Conservation (phyloP, 1,140 invertebrate species). For the Geopemphigus sp. region DNA sequence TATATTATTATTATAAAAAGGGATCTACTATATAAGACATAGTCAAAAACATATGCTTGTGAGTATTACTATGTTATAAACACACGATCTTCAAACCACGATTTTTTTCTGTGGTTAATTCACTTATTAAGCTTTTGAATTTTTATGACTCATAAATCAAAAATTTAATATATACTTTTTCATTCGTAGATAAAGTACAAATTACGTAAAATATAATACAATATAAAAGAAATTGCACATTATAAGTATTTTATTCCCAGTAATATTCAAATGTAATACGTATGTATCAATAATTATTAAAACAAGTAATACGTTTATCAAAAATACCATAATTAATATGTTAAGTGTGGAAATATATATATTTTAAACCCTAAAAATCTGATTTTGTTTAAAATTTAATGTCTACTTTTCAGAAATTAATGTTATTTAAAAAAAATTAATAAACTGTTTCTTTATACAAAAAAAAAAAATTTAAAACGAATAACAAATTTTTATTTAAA, state of each 20-base stretch:
- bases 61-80: not conserved
- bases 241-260: not conserved
- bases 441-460: no score
- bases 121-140: not conserved
- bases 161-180: not conserved
- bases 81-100: not conserved
- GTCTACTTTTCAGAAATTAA: no score
- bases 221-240: not conserved
- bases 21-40: not conserved
- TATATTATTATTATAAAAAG: not conserved
- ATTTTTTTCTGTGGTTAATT: not conserved
- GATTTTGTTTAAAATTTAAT: no score
- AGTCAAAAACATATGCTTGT: slow-evolving; percentile 23
- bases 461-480: no score
- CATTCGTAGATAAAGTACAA: not conserved
- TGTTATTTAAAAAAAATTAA: no score
- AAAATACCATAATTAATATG: no score
- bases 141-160: not conserved
- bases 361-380: no score
- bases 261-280: not conserved
- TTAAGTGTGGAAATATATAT: no score
- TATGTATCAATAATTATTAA: not conserved
- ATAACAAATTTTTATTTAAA: no score
- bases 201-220: not conserved
- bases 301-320: no score